Conservation (phyloP, 2,113 vertebrate genomes). For the Aix galericulata region DNA sequence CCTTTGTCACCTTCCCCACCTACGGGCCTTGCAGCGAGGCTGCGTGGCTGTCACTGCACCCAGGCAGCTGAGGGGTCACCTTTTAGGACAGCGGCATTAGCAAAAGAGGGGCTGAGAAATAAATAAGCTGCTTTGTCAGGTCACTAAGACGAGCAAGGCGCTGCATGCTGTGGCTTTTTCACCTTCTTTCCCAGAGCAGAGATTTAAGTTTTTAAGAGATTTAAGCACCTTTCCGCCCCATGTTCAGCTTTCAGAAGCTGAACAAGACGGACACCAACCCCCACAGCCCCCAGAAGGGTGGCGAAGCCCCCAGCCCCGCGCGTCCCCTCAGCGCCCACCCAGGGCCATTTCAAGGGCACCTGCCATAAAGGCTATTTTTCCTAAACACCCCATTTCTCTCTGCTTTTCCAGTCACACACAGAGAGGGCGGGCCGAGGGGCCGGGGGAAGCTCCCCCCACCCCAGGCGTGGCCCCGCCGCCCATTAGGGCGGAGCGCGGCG, state of each 20-base stretch:
- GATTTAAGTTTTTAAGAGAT: neutral
- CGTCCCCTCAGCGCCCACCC: neutral
- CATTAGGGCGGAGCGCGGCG: constrained; percentile 16
- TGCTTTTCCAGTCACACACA: no score
- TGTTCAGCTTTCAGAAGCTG: neutral
- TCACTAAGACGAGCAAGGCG: neutral
- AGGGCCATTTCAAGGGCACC: neutral
- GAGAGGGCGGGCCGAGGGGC: neutral
- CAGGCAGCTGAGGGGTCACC: neutral
- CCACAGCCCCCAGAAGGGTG: neutral
- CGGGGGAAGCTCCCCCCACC: no score
- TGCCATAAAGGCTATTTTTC: accelerated
- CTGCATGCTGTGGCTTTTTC: neutral
- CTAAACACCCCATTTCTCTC: neutral
- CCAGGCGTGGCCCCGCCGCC: neutral
- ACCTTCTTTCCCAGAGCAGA: neutral
- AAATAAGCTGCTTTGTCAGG: neutral
- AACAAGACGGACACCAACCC: accelerated
- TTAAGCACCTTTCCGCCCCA: neutral
- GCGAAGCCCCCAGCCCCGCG: neutral
- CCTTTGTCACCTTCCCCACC: no score
- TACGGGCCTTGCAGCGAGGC: neutral
- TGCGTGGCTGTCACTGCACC: neutral
- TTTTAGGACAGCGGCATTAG: neutral
- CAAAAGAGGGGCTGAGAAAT: neutral